A percentile compares a stretch with the other conserved stretches of the same genome.
Evolutionary conservation across 2,113 vertebrate species (phyloP).

Genomic region (Ageneiosus marmoratus): DNA sequence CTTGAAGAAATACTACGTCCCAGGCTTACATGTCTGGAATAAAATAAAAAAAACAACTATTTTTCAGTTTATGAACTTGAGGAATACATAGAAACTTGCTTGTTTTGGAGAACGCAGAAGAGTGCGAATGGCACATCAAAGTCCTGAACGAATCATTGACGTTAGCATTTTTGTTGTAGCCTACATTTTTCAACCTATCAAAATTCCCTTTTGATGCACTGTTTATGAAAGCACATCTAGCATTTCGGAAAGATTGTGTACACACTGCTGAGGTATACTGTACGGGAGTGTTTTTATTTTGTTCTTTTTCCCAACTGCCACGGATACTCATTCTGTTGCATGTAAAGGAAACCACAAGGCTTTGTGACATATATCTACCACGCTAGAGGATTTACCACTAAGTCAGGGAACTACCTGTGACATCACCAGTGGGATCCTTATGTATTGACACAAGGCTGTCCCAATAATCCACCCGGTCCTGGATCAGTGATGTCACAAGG

Average conservation of each 20-base stretch:
- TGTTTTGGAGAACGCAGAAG: neutral
- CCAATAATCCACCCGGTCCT: neutral
- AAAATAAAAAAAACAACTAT: neutral
- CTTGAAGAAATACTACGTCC: neutral
- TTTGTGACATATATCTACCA: neutral
- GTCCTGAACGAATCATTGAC: neutral
- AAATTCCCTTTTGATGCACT: neutral
- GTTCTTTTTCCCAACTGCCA: neutral
- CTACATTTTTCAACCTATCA: neutral
- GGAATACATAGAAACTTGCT: neutral
- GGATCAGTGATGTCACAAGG: conserved; percentile 38
- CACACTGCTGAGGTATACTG: neutral
- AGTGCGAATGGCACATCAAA: neutral
- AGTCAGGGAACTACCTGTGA: conserved; percentile 37
- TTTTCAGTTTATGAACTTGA: neutral
- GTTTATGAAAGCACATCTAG: neutral
- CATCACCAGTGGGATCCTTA: conserved; percentile 17
- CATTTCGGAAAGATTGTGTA: neutral
- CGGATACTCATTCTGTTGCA: neutral
- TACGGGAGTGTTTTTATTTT: neutral
- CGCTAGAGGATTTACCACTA: conserved; percentile 3
- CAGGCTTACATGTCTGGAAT: conserved; percentile 1
- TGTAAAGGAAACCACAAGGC: neutral
- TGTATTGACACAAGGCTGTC: neutral
- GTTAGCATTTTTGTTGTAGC: neutral